Evolutionary conservation across 2,797 vertebrate species (phyloP), one percentile per base, ranked within the genome.

Genomic region (Masticophis lateralis): DNA sequence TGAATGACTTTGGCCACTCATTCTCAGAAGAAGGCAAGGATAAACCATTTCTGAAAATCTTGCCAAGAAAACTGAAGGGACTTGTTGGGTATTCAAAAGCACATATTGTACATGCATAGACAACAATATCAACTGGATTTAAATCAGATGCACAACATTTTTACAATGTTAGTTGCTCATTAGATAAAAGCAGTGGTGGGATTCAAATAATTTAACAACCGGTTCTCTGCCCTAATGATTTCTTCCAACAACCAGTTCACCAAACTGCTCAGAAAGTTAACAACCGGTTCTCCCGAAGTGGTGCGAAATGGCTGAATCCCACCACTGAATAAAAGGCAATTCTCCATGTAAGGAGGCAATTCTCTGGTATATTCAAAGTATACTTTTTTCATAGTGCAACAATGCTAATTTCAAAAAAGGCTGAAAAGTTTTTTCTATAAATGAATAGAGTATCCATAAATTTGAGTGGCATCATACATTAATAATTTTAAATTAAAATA

Each of bases 81-180:
- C 20, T 83, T 79, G 20, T 79, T 43, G 74, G 43, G 3, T 25
- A 4, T 5, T 83, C 20, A 83, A 83, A 74, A 47, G 37, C 37
- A 83, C 4, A 47, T 25, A 83, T 37, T 74, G 16, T 74, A 37
- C 37, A 83, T 47, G 43, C 20, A 47, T 4, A 83, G 9, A 25
- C 37, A 83, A 25, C 20, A 83, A 83, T 79, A 47, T 97, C 97
- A 98, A 98, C 96, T 96, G 94, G 96, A 97, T 97, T 97, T 96
- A 96, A 98, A 97, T 98, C 96, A 97, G 96, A 97, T 98, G 96
- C 94, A 97, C 96, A 97, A 97, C 95, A 97, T 97, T 94, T 95
- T 97, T 96, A 96, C 91, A 96, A 91, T 43, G 91, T 96, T 98
- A 97, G 97, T 97, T 96, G 97, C 97, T 97, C 97, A 95, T 91